phyloP scores from a whole-genome alignment of 2,797 vertebrate genomes.

The Scyliorhinus canicula region DNA sequence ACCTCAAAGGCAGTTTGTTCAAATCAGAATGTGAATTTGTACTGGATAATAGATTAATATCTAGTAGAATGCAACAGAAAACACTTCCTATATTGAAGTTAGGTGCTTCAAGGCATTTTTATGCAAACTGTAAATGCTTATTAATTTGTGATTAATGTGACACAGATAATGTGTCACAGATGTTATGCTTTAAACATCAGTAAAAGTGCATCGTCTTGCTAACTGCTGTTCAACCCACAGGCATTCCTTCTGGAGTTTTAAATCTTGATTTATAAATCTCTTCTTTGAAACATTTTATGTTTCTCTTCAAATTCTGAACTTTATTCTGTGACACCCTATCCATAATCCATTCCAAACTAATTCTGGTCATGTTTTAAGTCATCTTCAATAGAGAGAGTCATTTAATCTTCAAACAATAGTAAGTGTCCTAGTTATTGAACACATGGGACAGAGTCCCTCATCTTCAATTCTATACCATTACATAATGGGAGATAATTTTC shows the following conservation, averaged over 20 bases:
- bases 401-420: neutral
- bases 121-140: neutral
- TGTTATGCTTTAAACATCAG: neutral
- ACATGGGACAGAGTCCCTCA: neutral
- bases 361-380: neutral
- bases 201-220: neutral
- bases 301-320: neutral
- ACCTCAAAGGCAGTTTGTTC: neutral
- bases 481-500: neutral
- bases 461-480: neutral
- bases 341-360: neutral
- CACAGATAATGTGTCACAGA: conserved; percentile 7
- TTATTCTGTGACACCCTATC: neutral
- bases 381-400: neutral
- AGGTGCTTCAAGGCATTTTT: neutral
- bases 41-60: neutral
- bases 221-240: neutral
- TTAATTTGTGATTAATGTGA: conserved; percentile 33
- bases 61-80: neutral
- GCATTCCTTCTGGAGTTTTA: neutral
- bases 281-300: neutral
- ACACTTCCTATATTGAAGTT: neutral
- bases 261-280: neutral
- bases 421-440: neutral
- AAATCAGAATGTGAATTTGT: neutral